Conservation (phyloP, 2,888 invertebrate species). For the Amiota communis region DNA sequence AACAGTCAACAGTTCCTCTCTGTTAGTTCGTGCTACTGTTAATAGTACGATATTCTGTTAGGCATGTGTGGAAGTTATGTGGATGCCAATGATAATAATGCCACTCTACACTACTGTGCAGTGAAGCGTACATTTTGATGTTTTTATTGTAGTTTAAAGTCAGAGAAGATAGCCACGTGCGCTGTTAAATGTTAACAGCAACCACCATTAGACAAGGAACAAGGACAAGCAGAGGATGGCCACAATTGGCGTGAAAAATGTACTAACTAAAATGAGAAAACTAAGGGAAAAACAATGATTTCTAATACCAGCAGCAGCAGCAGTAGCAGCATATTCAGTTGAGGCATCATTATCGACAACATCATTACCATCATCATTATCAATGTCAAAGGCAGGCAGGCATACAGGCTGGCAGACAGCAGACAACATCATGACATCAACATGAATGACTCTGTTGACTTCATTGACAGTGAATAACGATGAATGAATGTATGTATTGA, state of each 20-base stretch:
- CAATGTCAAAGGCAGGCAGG: conserved; percentile 8
- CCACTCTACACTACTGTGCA: not conserved
- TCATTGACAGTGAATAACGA: too few relatives aligned
- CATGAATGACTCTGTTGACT: not conserved
- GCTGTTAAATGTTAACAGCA: conserved; percentile 33
- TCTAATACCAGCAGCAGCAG: conserved; percentile 26
- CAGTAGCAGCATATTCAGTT: conserved; percentile 15
- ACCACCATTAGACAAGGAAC: conserved; percentile 27
- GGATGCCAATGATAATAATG: conserved; percentile 1
- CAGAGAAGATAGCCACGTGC: conserved; percentile 31
- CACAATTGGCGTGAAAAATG: conserved; percentile 14
- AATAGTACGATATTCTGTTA: not conserved
- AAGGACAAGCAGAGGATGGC: conserved; percentile 6
- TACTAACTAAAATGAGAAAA: conserved; percentile 1
- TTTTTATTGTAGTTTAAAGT: conserved; percentile 12
- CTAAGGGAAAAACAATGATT: conserved; percentile 11
- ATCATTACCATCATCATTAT: conserved; percentile 18
- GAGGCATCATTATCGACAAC: conserved; percentile 25
- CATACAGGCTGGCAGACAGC: not conserved
- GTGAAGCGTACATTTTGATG: conserved; percentile 19
- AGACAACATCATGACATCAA: conserved; percentile 14
- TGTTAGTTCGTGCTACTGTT: too few relatives aligned
- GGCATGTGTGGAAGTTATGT: not conserved
- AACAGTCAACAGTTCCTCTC: too few relatives aligned
- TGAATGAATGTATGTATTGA: too few relatives aligned